These are phyloP conservation scores for Lysiphlebus fabarum DNA, from an alignment of 1,140 invertebrate species.

Conservation along the genomic window DNA sequence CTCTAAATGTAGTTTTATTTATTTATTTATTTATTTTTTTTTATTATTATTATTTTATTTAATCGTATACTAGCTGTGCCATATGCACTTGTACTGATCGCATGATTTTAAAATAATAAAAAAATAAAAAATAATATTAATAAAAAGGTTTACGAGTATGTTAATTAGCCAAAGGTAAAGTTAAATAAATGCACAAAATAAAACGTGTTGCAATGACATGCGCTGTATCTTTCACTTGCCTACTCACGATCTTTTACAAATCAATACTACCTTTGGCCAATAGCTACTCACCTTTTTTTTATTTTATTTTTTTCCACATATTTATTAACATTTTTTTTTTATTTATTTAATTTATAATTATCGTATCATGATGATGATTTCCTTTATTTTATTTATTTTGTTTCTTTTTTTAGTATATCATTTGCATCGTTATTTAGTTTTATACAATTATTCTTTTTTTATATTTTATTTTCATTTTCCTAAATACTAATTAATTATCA, in stretches of 20 bases:
- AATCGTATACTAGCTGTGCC: slow-evolving; percentile 58
- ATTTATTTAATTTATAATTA: slow-evolving; percentile 33
- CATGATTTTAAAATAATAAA: slow-evolving; percentile 22
- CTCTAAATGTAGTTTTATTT: slow-evolving; percentile 13
- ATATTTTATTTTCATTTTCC: slow-evolving; percentile 22
- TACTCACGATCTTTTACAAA: slow-evolving; percentile 13
- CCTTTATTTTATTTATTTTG: slow-evolving; percentile 17
- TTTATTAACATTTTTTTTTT: slow-evolving; percentile 52
- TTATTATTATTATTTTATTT: slow-evolving; percentile 36
- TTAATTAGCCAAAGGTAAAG: slow-evolving; percentile 40
- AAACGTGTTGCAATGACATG: slow-evolving; percentile 11
- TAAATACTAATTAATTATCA: too few relatives aligned
- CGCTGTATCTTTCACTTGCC: background rate
- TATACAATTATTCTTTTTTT: slow-evolving; percentile 46
- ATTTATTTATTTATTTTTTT: slow-evolving; percentile 34
- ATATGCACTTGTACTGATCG: slow-evolving; percentile 57
- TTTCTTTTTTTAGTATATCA: slow-evolving; percentile 20
- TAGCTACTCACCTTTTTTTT: slow-evolving; percentile 10
- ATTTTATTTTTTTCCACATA: slow-evolving; percentile 27
- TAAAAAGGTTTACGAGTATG: slow-evolving; percentile 28
- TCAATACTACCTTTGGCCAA: slow-evolving; percentile 37
- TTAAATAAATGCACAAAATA: background rate
- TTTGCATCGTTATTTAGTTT: slow-evolving; percentile 17
- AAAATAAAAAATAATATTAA: slow-evolving; percentile 1
- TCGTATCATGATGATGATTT: background rate